These are phyloP conservation scores for Acheta domesticus DNA, from an alignment of 2,888 invertebrate species.

Conservation along the genomic window DNA sequence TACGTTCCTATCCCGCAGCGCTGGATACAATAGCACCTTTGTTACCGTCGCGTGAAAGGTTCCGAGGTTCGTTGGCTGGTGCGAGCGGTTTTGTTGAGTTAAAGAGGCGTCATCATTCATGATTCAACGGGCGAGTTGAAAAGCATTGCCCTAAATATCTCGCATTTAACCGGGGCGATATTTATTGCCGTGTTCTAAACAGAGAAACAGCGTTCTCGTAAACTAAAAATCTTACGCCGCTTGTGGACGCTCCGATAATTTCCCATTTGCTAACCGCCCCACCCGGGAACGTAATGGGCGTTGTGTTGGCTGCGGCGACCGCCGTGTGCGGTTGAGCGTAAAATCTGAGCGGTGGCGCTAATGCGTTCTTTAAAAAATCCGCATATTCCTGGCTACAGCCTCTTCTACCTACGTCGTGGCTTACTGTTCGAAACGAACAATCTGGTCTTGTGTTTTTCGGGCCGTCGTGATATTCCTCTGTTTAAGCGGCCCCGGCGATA, in stretches of 20 bases:
- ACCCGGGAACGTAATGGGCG: no score
- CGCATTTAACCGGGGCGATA: not conserved
- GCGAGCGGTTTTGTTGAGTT: not conserved
- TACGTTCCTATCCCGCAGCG: not conserved
- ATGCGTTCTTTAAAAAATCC: no score
- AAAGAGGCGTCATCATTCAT: conserved; percentile 7
- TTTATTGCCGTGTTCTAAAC: not conserved
- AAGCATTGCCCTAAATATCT: conserved; percentile 8
- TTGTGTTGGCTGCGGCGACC: no score
- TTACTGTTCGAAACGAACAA: no score
- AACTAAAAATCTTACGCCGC: conserved; percentile 5
- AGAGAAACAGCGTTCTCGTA: not conserved
- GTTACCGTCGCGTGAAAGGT: not conserved
- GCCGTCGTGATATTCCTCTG: no score
- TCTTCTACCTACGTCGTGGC: no score
- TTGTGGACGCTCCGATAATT: not conserved
- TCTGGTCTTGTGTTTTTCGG: no score
- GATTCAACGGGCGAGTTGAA: not conserved
- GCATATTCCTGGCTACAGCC: no score
- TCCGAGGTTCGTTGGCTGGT: not conserved
- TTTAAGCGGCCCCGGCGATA: no score
- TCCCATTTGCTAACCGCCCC: not conserved
- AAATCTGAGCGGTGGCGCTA: no score
- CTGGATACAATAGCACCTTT: not conserved
- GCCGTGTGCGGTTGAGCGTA: no score